Percentiles rank a stretch among this genome's conserved stretches.
phyloP scores from a whole-genome alignment of 2,888 invertebrate species.

The Aplocera efformata region DNA sequence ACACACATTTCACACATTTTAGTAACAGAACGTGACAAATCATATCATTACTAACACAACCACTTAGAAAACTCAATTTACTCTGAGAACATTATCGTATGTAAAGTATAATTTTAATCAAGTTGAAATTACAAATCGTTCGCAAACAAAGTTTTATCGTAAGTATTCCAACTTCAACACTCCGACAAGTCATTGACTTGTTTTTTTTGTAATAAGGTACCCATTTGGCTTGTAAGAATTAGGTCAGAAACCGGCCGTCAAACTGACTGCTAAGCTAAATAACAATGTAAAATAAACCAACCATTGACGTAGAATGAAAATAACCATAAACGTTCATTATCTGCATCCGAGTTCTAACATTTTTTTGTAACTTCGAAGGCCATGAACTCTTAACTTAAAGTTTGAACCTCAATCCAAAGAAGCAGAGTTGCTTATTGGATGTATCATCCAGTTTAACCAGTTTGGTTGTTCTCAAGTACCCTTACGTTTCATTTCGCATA shows the following conservation, averaged over 20 bases:
- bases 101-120: too few relatives aligned
- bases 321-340: constrained; percentile 56
- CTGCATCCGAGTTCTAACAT: constrained; percentile 48
- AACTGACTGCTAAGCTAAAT: constrained; percentile 26
- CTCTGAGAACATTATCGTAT: too few relatives aligned
- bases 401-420: neutral
- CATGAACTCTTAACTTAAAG: constrained; percentile 19
- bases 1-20: constrained; percentile 23
- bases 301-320: too few relatives aligned
- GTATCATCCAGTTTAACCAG: too few relatives aligned
- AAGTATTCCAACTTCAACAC: neutral
- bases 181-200: constrained; percentile 6
- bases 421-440: constrained; percentile 8
- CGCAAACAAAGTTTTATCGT: constrained; percentile 7
- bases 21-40: neutral
- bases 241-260: constrained; percentile 32
- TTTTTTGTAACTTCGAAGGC: constrained; percentile 55
- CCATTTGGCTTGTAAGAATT: too few relatives aligned
- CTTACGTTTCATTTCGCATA: constrained; percentile 15
- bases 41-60: too few relatives aligned
- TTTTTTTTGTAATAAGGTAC: too few relatives aligned
- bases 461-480: constrained; percentile 3
- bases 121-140: constrained; percentile 8
- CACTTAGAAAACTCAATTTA: too few relatives aligned
- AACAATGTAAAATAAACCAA: constrained; percentile 48